Evolutionary conservation across 2,888 invertebrate species (phyloP), one percentile per base, ranked within the genome.

Genomic region (Creontiades dilutus): DNA sequence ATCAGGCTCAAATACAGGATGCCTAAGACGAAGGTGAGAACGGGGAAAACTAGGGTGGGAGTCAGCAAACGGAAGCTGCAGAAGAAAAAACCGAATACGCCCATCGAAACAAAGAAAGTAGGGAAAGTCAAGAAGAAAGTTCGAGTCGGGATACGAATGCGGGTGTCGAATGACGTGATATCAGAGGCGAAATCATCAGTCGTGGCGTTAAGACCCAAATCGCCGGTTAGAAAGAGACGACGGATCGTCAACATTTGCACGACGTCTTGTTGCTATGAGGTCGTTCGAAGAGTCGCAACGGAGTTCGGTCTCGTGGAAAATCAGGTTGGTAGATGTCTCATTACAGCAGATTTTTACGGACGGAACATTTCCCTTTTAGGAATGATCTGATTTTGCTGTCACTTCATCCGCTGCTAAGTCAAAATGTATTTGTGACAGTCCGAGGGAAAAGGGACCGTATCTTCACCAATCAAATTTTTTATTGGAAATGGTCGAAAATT

Each of bases 231-330:
- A 13, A 86, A n/a, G 19, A 86, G 68, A 46, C 68, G 61, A 47
- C 68, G 75, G 14, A 46, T 47, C 47, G 75, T 86, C 19, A 68
- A 68, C 47, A 88, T 88, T 78, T 96, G 96, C 93, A 94, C 96
- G 82, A 95, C 95, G 87, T 96, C 95, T 93, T 96, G 96, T 92
- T 95, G 96, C 46, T 96, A 96, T 93, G 96, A 96, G 91, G 95
- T 96, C 91, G 96, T 97, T 61, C 94, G 96, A 68, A 95, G 95
- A 92, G 95, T 96, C 0, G 95, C 96, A 0, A 94, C 95, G 90
- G 95, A 95, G 91, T 96, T 96, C 92, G 96, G 96, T 0, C 96
- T 96, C 94, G 95, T 95, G 90, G 96, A 97, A 93, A 97, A 97
- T 0, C 95, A 95, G 82, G 61, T 61, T n/a, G n/a, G n/a, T n/a